Conservation (phyloP, 2,797 vertebrate species). For the Ispidina lecontei region DNA sequence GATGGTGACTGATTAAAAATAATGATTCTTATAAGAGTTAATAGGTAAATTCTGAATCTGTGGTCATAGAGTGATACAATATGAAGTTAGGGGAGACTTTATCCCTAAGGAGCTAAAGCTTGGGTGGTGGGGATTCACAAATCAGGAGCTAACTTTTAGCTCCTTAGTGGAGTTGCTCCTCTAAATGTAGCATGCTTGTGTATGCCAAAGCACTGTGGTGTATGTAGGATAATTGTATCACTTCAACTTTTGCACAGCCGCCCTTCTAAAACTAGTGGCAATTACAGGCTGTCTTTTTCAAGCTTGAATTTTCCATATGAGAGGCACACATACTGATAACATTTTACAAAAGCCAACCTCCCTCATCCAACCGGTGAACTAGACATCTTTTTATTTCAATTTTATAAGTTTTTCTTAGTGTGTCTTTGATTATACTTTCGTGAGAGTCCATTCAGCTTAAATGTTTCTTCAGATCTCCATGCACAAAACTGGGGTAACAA, state of each 20-base stretch:
- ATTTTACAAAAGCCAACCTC: neutral
- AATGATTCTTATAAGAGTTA: neutral
- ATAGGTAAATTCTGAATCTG: neutral
- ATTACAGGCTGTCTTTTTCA: neutral
- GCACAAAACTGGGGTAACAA: neutral
- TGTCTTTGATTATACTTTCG: neutral
- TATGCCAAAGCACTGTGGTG: neutral
- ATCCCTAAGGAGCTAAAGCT: neutral
- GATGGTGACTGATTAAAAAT: neutral
- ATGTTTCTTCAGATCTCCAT: neutral
- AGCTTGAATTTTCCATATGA: neutral
- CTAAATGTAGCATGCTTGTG: neutral
- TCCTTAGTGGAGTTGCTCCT: neutral
- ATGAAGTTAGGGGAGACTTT: neutral
- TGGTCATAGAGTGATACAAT: neutral
- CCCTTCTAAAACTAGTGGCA: neutral
- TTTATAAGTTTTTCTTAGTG: neutral
- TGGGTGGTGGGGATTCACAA: neutral
- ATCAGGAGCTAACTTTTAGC: neutral
- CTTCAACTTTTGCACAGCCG: neutral
- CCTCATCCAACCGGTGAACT: neutral
- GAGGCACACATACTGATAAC: neutral
- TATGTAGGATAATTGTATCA: neutral
- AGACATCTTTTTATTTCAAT: neutral
- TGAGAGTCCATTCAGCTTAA: neutral